Evolutionary conservation across 2,797 vertebrate species (phyloP), one percentile per base, ranked within the genome.

Genomic region (Pipistrellus pipistrellus): DNA sequence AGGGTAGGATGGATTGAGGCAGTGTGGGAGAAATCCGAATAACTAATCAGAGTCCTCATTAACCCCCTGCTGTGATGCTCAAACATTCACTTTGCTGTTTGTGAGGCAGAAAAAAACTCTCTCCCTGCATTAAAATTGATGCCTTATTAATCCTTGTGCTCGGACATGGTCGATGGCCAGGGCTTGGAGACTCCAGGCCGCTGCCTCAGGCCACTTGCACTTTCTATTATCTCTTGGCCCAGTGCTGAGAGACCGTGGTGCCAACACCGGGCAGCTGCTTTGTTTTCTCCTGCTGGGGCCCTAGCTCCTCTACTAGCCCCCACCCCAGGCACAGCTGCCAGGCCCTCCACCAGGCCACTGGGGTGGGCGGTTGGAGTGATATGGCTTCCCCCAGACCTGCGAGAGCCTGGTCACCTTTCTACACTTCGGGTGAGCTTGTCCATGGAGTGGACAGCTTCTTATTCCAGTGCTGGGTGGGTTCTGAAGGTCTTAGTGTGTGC

Each of bases 31-130:
- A 97, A 98, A 98, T 98, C 98, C 97, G 98, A 98, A 98, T 99
- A 99, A 99, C 99, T 99, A 99, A 99, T 99, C 99, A 99, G 98
- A 98, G 98, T 98, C 98, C 99, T 99, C 99, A 99, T 99, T 99
- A 99, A 99, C 99, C 99, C 99, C 99, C 99, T 93, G 75, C 98
- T 27, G 98, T 98, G 98, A 98, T 98, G 98, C 98, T 99, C 98
- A 98, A 98, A 98, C 98, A 98, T 98, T 98, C 98, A 98, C 98
- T 98, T 98, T 98, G 98, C 98, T 98, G 98, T 98, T 98, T 98
- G 98, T 98, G 98, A 98, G 98, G 98, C 98, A 98, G 97, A 41
- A 46, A 94, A 94, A 95, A 96, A 48, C 46, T 48, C 90, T 97
- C 97, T 95, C 93, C 92, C 97, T 93, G 97, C 98, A 98, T 98